Percentiles rank a stretch among this genome's conserved stretches.
These are phyloP conservation scores for Phthorimaea operculella DNA, from an alignment of 1,140 invertebrate genomes.

Conservation along the genomic window DNA sequence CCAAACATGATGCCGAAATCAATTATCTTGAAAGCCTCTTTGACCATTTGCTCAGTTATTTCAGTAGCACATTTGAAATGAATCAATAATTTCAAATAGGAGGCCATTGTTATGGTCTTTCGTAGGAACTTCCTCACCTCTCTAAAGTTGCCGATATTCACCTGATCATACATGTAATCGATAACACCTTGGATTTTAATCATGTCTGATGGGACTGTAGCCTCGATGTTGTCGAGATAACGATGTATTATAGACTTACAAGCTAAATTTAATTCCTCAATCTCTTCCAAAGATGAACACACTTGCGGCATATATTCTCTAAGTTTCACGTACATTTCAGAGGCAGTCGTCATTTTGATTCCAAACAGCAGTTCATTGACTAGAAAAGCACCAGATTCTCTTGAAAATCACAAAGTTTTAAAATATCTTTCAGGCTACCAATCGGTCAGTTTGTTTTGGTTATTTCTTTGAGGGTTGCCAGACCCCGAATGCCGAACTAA, in stretches of 20 bases:
- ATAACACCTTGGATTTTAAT: constrained; percentile 69
- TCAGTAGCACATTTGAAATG: constrained; percentile 24
- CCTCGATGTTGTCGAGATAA: constrained; percentile 26
- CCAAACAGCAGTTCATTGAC: too few species aligned
- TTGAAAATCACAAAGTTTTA: too few species aligned
- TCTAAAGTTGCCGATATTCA: constrained; percentile 90
- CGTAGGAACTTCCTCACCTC: constrained; percentile 72
- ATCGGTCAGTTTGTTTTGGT: not conserved
- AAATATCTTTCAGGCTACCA: not conserved
- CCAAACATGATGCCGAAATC: constrained; percentile 88
- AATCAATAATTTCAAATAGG: constrained; percentile 67
- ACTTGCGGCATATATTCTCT: constrained; percentile 31
- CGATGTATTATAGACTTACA: constrained; percentile 34
- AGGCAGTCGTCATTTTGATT: constrained; percentile 16
- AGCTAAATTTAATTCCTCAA: constrained; percentile 37
- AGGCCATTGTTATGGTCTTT: constrained; percentile 72
- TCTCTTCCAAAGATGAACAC: constrained; percentile 31
- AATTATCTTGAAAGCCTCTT: constrained; percentile 74
- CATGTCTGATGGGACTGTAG: constrained; percentile 19
- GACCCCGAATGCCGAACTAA: too few species aligned
- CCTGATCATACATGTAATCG: constrained; percentile 80
- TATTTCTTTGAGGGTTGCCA: not conserved
- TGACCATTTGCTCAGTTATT: constrained; percentile 30
- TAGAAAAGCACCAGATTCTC: too few species aligned
- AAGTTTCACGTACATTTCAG: constrained; percentile 29